Conservation (phyloP, 2,113 vertebrate genomes). For the Leuciscus idus region DNA sequence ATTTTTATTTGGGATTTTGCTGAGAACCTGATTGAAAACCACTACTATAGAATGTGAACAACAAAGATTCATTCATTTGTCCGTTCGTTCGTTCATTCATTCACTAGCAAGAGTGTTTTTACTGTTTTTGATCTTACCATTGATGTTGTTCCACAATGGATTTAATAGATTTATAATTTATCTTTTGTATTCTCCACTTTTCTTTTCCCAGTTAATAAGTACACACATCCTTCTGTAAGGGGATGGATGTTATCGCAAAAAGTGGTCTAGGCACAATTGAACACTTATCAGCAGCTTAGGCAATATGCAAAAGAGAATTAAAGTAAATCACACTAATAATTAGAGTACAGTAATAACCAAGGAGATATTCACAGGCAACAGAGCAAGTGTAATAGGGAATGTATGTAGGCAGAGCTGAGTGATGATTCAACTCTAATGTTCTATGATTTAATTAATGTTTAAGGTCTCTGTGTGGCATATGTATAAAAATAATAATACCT, state of each 20-base stretch:
- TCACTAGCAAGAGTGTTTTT: too few species aligned
- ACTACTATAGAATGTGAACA: neutral
- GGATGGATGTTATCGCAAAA: neutral
- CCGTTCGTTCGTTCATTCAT: neutral
- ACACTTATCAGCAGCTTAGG: conserved; percentile 44
- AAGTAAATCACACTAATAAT: conserved; percentile 8
- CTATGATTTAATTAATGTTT: neutral
- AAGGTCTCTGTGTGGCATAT: conserved; percentile 8
- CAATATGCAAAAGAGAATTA: conserved; percentile 58
- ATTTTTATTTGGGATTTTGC: neutral
- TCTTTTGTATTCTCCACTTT: neutral
- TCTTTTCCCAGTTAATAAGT: conserved; percentile 66
- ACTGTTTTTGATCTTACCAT: too few species aligned
- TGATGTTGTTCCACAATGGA: neutral
- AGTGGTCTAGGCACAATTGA: neutral
- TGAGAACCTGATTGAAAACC: neutral
- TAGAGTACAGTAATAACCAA: neutral
- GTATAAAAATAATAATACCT: conserved; percentile 9
- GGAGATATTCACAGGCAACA: neutral
- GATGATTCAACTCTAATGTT: conserved; percentile 8
- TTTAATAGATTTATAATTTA: neutral
- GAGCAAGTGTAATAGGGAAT: neutral
- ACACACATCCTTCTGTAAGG: neutral
- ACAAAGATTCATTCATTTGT: neutral
- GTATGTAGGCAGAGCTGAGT: neutral